A percentile compares a stretch with the other conserved stretches of the same genome.
Evolutionary conservation across 2,113 vertebrate genomes (phyloP).

Genomic region (Melanocharis versteri): DNA sequence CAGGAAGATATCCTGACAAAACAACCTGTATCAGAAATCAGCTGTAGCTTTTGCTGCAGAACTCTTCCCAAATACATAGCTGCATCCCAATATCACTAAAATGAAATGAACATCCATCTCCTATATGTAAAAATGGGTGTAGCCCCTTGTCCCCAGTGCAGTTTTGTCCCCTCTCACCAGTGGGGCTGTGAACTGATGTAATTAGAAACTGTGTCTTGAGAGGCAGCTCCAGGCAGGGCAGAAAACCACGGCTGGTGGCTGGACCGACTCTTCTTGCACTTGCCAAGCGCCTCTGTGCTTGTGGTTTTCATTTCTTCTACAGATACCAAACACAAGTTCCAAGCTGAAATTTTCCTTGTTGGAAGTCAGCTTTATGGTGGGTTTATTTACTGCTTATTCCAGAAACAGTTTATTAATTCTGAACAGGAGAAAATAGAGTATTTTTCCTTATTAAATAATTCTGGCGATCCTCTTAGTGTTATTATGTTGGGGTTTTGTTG

Average conservation of each 20-base stretch:
- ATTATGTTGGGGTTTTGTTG: no score
- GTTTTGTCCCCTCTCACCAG: background rate
- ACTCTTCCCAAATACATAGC: background rate
- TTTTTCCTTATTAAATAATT: background rate
- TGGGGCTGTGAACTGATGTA: background rate
- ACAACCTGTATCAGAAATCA: background rate
- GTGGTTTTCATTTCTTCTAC: background rate
- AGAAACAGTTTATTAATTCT: background rate
- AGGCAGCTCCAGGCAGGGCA: background rate
- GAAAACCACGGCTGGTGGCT: background rate
- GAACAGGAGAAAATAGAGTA: background rate
- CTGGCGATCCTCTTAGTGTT: background rate
- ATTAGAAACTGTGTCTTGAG: background rate
- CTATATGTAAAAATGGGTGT: fast-evolving
- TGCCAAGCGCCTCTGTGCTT: background rate
- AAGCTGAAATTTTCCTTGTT: background rate
- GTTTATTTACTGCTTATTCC: background rate
- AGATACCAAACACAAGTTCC: background rate
- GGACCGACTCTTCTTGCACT: fast-evolving
- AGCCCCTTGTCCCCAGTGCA: background rate
- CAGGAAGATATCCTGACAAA: background rate
- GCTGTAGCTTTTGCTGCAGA: background rate
- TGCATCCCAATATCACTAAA: background rate
- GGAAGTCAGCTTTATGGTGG: background rate
- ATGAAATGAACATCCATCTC: background rate